Conservation (phyloP, 2,113 vertebrate species). For the Lophotis ruficrista region DNA sequence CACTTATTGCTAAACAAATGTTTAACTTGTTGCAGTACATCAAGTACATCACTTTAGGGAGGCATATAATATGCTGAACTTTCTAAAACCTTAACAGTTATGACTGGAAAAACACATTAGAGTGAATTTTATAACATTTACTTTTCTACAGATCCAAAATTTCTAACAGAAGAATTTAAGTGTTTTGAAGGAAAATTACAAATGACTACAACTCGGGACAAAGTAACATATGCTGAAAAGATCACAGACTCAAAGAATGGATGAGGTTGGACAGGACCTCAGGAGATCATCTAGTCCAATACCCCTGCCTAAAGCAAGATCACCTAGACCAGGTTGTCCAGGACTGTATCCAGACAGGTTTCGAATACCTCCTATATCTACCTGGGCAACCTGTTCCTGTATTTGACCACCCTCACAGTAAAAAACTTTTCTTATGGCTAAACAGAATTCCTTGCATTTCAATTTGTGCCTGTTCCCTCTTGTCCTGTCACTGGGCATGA, state of each 20-base stretch:
- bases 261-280: background rate
- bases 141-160: background rate
- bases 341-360: background rate
- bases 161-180: background rate
- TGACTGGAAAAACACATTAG: background rate
- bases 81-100: background rate
- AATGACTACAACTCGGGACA: background rate
- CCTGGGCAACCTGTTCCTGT: background rate
- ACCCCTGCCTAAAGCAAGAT: background rate
- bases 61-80: background rate
- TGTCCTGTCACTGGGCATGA: background rate
- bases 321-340: background rate
- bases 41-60: background rate
- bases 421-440: background rate
- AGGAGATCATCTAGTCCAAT: background rate
- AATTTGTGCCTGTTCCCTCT: background rate
- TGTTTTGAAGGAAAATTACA: background rate
- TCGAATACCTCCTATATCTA: background rate
- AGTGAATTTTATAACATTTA: background rate
- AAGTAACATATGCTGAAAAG: background rate
- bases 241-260: background rate
- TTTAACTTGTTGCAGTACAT: background rate
- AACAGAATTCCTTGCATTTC: background rate
- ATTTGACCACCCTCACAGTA: background rate
- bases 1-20: background rate